Evolutionary conservation across 2,888 invertebrate species (phyloP), one percentile per base, ranked within the genome.

Genomic region (Zele albiditarsus): DNA sequence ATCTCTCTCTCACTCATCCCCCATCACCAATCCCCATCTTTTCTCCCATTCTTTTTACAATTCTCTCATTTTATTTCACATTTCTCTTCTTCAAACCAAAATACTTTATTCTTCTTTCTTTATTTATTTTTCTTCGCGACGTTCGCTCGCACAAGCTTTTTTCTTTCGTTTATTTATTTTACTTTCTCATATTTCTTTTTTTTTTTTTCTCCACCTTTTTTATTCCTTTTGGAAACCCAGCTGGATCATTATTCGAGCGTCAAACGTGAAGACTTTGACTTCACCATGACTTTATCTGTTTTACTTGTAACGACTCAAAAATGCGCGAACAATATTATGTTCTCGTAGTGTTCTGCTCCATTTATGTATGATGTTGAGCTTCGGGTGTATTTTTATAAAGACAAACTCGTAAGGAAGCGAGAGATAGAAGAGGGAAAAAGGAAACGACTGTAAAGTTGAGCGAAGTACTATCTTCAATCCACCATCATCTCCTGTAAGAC

Each of bases 1-100:
- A 80, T 77, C 72, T 74, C 71, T 74, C 62, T 58, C 71, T 75
- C 68, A 63, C 58, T 58, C 58, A 31, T 69, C 1, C 2, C 38
- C 4, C 8, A 2, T 8, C 8, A 2, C 38, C 38, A 38, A 38
- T 38, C 38, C 63, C 58, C 71, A 62, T 63, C 65, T 79, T 74
- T 33, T 69, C 46, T 23, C 63, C 71, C 57, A 38, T 72, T 68
- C 70, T 28, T 60, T 58, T 49, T 66, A 46, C 58, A 10, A 49
- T 62, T 67, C 69, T 67, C 63, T 49, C 28, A 38, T 68, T 38
- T 38, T 33, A 23, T 65, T 65, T 38, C 8, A 20, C 20, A 10
- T 53, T 53, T 53, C 20, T 20, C n/a, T 53, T 53, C 20, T 53
- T 20, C 53, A 53, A 53, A 53, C 53, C 53, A 53, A 53, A 53